Evolutionary conservation across 2,888 invertebrate genomes (phyloP).

Genomic region (Oxyscelio sp.): DNA sequence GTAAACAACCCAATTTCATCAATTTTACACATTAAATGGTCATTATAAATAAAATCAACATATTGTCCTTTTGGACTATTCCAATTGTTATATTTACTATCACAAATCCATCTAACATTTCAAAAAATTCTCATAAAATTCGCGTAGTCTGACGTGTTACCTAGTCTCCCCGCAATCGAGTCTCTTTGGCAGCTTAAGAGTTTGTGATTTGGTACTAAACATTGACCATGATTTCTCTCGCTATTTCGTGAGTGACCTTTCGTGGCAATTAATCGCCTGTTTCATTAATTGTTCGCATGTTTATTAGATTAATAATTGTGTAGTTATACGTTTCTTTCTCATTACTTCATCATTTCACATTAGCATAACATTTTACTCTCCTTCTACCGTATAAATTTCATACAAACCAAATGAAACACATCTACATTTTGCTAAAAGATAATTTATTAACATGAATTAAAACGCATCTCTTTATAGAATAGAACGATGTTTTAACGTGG

Average conservation of each 20-base stretch:
- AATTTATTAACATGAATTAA: no score
- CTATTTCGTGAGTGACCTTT: constrained; percentile 85
- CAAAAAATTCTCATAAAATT: constrained; percentile 10
- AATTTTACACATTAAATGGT: not conserved
- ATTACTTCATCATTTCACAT: no score
- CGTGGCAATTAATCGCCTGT: constrained; percentile 84
- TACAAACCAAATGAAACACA: no score
- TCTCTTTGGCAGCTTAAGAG: constrained; percentile 75
- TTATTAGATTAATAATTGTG: constrained; percentile 50
- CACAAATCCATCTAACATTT: not conserved
- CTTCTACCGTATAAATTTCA: no score
- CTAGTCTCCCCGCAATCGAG: constrained; percentile 62
- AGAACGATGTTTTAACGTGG: no score
- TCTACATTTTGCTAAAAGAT: no score
- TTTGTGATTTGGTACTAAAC: constrained; percentile 76
- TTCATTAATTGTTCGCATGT: constrained; percentile 76
- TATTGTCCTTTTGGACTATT: not conserved
- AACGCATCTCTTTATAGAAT: no score
- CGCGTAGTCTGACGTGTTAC: constrained; percentile 49
- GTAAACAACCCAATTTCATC: constrained; percentile 34
- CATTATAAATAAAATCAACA: not conserved
- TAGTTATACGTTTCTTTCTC: constrained; percentile 44
- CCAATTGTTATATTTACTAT: not conserved
- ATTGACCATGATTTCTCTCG: constrained; percentile 76
- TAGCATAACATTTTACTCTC: no score